phyloP scores from a whole-genome alignment of 2,888 invertebrate genomes.

The Drosophila phalerata region DNA sequence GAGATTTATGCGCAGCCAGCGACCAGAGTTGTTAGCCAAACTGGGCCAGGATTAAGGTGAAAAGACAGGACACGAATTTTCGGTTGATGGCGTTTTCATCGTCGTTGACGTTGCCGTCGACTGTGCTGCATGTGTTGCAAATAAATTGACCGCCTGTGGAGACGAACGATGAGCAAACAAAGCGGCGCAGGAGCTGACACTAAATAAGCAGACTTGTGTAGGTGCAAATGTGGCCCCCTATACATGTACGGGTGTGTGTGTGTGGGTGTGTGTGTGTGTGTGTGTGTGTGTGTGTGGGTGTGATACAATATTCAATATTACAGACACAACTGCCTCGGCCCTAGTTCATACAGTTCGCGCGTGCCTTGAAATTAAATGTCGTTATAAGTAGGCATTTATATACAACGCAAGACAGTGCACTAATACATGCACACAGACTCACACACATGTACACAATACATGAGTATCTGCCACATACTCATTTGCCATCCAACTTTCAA shows the following conservation, averaged over 20 bases:
- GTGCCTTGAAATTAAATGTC: slow-evolving; percentile 77
- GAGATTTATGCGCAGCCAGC: slow-evolving; percentile 69
- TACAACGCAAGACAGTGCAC: slow-evolving; percentile 58
- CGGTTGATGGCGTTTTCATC: slow-evolving; percentile 35
- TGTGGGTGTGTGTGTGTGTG: slow-evolving; percentile 26
- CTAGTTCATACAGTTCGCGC: slow-evolving; percentile 55
- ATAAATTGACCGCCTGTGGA: slow-evolving; percentile 71
- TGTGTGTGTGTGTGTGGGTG: slow-evolving; percentile 22
- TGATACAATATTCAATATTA: slow-evolving; percentile 73
- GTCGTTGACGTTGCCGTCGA: slow-evolving; percentile 10
- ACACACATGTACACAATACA: slow-evolving; percentile 12
- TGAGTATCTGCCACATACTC: slow-evolving; percentile 50
- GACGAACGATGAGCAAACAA: slow-evolving; percentile 56
- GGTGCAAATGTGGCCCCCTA: slow-evolving; percentile 60
- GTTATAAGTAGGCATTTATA: slow-evolving; percentile 78
- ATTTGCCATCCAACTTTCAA: slow-evolving; percentile 52
- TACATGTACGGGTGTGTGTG: not conserved
- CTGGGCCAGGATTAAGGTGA: slow-evolving; percentile 66
- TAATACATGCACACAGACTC: slow-evolving; percentile 16
- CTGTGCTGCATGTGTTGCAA: slow-evolving; percentile 67
- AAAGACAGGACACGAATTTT: slow-evolving; percentile 60
- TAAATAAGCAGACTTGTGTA: slow-evolving; percentile 69
- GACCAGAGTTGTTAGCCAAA: slow-evolving; percentile 7
- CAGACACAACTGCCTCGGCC: slow-evolving; percentile 59
- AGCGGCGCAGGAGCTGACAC: slow-evolving; percentile 50